Evolutionary conservation across 2,888 invertebrate species (phyloP), one percentile per base, ranked within the genome.

Genomic region (Drosophila fungiperda): DNA sequence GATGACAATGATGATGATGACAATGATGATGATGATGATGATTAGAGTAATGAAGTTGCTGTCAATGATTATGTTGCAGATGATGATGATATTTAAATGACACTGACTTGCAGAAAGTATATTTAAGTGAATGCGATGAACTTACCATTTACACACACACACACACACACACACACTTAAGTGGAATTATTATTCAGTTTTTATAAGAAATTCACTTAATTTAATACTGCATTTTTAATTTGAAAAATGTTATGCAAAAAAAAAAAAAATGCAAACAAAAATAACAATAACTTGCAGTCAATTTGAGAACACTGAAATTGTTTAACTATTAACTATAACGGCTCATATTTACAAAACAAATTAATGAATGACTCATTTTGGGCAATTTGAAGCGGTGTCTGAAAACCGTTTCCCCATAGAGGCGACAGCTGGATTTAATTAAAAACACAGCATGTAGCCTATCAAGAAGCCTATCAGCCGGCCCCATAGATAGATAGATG

Each of bases 31-130:
- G 61, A 42, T 57, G 35, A 36, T 48, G 35, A 11, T 57, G 17
- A 12, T 60, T 45, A 20, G 62, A 55, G 67, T 23, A 23, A 17
- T 38, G 32, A 32, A 49, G 49, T 15, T 48, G 48, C 35, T 12
- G 17, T 20, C 48, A 29, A 48, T 61, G 9, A 58, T 52, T 35
- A 71, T 57, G 36, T 53, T 65, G 32, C 53, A 38, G 63, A 35
- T 52, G 52, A 17, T 65, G 49, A 70, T 75, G 80, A 70, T 61
- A 76, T 70, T 71, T 80, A 76, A 80, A 78, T 76, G 76, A 52
- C 49, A 80, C 62, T 78, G 76, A 78, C 78, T 78, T 80, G 78
- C 78, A 68, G 54, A 72, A 78, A 76, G 35, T 68, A 35, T 32
- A 58, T 53, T 48, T 53, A 68, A 75, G 54, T 69, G 50, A 64